Evolutionary conservation across 2,113 vertebrate species (phyloP), one percentile per base, ranked within the genome.

Genomic region (Thinocorus orbignyianus): DNA sequence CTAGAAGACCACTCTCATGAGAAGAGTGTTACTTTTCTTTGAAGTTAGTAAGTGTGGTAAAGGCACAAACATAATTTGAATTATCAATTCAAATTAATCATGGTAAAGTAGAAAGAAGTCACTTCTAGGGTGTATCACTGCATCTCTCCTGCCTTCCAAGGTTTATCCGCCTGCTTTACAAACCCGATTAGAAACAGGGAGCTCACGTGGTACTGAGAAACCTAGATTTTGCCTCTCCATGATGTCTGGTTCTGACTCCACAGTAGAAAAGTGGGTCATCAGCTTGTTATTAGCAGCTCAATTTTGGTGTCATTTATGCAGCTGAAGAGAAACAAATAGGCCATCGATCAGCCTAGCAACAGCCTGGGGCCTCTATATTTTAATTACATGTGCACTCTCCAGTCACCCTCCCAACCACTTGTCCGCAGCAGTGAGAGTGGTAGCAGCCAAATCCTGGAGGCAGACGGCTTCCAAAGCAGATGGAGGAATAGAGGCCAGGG

Each of bases 121-220:
- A 0, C 58, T 57, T 30, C 18, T 39, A 0, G 10, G 57, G 37
- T 1, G 2, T 8, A 1, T 33, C 10, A 0, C 16, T 62, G 51
- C 46, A 10, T 31, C 48, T 68, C 10, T 66, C 17, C 37, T 15
- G 7, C 4, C 46, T 55, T 33, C 35, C 28, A 16, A 22, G 44
- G 2, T 7, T 58, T 13, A 1, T 79, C 37, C 16, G 60, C n/a
- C 22, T 69, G 3, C 71, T 46, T 41, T 46, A 11, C 18, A 18
- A 22, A 8, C 4, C 8, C 3, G 54, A 2, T 39, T 30, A 37
- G 89, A 54, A 76, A 4, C 3, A 13, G 31, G 87, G 62, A 66
- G 24, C 54, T 62, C 11, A 1, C 1, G 1, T 39, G 41, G 28
- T 72, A 0, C 64, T 60, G 92, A 49, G 68, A 66, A 55, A 54